Base-by-base conservation (phyloP, 2,113 vertebrate species). In the Paralichthys olivaceus region DNA sequence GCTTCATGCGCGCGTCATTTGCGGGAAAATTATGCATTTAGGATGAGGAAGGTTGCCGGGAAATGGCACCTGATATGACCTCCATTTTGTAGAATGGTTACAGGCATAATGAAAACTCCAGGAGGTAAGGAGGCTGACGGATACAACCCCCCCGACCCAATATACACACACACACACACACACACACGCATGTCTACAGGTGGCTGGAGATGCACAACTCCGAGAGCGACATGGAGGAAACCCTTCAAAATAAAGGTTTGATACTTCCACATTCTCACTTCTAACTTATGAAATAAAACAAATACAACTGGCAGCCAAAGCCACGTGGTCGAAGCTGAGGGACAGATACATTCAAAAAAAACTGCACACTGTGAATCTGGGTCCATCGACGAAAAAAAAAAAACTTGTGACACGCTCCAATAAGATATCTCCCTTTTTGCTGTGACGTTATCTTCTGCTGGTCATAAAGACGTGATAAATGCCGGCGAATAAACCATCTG, bases 71-170 rank as follows among this genome's bases (percentile, higher is more conserved):
- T 69, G 67, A 87, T 88, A 88, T 93, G 91, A 93, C 91, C 90
- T 92, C 92, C 88, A 92, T 93, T 94, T 92, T 90, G 89, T 72
- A 91, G 87, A 90, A 93, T 85, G 85, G 84, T 91, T 71, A 90
- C 71, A 75, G 79, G 71, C 82, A 91, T 93, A 93, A 94, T 94
- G 91, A 80, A 92, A 94, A 92, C 94, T 85, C 80, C 88, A 68
- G 94, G 94, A 90, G 93, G 91, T 91, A 90, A 85, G 66, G 77
- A 85, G 58, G 70, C 61, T 77, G 77, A 74, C n/a, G 29, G 49
- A 77, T 60, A 77, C 67, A 69, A 76, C 72, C 81, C 69, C 69
- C 58, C n/a, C 6, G 43, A 61, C 26, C 29, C 63, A 6, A 59
- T 57, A 49, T 29, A 13, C 58, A 69, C 37, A 60, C 28, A 73